Conservation (phyloP, 2,797 vertebrate genomes). For the Pipistrellus pipistrellus region DNA sequence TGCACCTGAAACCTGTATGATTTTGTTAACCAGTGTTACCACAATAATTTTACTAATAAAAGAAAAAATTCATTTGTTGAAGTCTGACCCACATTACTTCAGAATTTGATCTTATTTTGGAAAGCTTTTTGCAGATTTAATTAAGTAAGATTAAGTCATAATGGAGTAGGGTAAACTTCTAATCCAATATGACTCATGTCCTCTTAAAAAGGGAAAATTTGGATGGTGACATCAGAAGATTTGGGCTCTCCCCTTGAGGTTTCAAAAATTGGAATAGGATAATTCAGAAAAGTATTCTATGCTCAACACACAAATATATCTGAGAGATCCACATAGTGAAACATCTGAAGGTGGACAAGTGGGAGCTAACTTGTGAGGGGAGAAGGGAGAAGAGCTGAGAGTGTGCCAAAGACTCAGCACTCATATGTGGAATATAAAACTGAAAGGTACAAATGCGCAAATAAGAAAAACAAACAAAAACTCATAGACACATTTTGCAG, state of each 20-base stretch:
- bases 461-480: too few relatives aligned
- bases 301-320: background rate
- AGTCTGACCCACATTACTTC: background rate
- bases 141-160: background rate
- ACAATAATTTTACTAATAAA: too few relatives aligned
- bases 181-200: background rate
- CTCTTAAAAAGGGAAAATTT: background rate
- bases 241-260: background rate
- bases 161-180: background rate
- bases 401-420: too few relatives aligned
- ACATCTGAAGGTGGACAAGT: background rate
- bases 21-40: background rate
- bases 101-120: background rate
- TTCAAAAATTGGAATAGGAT: background rate
- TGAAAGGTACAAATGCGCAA: too few relatives aligned
- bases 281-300: background rate
- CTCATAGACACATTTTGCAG: too few relatives aligned
- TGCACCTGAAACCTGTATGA: background rate
- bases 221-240: background rate
- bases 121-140: background rate
- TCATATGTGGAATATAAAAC: too few relatives aligned
- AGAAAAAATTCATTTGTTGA: background rate
- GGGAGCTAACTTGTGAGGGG: too few relatives aligned
- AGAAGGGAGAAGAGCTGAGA: too few relatives aligned
- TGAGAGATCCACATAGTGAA: background rate